A percentile compares a stretch with the other conserved stretches of the same genome.
These are phyloP conservation scores for Drosophila leontia DNA, from an alignment of 1,140 invertebrate genomes.

Conservation along the genomic window DNA sequence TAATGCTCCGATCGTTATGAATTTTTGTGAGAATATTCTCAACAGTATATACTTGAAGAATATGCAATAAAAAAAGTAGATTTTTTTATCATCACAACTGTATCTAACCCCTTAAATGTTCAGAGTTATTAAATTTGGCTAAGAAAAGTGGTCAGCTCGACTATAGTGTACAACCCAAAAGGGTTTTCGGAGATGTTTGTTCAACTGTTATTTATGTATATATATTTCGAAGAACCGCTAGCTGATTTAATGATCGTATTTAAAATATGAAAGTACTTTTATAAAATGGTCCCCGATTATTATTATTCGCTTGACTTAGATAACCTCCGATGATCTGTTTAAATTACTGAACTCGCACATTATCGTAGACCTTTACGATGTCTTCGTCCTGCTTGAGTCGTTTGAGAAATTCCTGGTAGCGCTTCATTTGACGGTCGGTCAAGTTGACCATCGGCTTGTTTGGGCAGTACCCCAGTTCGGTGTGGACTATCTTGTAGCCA, in stretches of 20 bases:
- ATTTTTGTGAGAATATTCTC: too few species aligned
- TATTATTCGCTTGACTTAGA: neutral
- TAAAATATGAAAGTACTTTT: neutral
- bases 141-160: too few species aligned
- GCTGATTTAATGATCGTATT: neutral
- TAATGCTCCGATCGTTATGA: too few species aligned
- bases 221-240: neutral
- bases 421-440: slow-evolving; percentile 9
- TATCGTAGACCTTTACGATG: slow-evolving; percentile 68
- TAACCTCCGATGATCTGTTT: neutral
- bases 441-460: slow-evolving; percentile 33
- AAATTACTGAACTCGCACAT: slow-evolving; percentile 45
- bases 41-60: too few species aligned
- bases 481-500: slow-evolving; percentile 50
- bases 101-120: too few species aligned
- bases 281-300: neutral
- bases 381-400: slow-evolving; percentile 36
- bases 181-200: neutral
- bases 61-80: too few species aligned
- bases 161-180: neutral
- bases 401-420: slow-evolving; percentile 48
- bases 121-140: too few species aligned
- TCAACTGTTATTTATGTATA: neutral
- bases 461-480: slow-evolving; percentile 42
- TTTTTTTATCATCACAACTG: too few species aligned